These are phyloP conservation scores for Corynorhinus townsendii DNA, from an alignment of 2,113 vertebrate species.

Conservation along the genomic window DNA sequence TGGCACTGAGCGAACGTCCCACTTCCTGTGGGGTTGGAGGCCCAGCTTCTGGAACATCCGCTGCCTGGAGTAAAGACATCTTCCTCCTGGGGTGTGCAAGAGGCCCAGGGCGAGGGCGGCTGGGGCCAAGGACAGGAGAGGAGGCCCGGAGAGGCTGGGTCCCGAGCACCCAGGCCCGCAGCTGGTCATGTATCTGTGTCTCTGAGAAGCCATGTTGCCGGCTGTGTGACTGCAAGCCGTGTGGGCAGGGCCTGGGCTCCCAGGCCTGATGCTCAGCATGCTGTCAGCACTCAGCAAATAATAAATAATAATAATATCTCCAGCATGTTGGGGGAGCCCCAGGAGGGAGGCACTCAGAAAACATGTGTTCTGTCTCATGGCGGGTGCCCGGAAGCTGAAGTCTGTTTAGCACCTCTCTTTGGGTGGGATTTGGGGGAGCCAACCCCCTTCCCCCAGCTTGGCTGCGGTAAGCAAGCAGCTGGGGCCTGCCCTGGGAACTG, in stretches of 20 bases:
- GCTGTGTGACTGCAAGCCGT: not conserved
- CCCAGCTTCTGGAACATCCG: not conserved
- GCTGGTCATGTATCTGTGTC: not conserved
- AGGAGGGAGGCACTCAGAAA: conserved; percentile 17
- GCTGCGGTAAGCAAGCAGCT: not conserved
- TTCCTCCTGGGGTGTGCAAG: not conserved
- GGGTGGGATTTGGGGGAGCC: not conserved
- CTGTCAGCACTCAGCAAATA: conserved; percentile 74
- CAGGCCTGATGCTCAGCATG: conserved; percentile 16
- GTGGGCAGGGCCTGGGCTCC: conserved; percentile 48
- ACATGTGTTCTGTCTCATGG: conserved; percentile 59
- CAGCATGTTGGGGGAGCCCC: conserved; percentile 34
- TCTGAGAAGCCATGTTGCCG: not conserved
- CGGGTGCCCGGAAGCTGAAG: not conserved
- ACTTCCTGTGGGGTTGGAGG: not conserved
- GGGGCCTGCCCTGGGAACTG: not conserved
- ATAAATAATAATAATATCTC: conserved; percentile 76
- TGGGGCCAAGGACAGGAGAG: not conserved
- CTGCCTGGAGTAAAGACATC: not conserved
- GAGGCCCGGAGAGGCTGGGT: not conserved
- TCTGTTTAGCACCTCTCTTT: conserved; percentile 5
- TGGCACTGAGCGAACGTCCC: rapidly evolving
- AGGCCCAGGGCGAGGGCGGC: not conserved
- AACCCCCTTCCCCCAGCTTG: not conserved
- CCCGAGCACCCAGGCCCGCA: not conserved